Evolutionary conservation across 2,113 vertebrate species (phyloP), one percentile per base, ranked within the genome.

Genomic region (Corythoichthys intestinalis): DNA sequence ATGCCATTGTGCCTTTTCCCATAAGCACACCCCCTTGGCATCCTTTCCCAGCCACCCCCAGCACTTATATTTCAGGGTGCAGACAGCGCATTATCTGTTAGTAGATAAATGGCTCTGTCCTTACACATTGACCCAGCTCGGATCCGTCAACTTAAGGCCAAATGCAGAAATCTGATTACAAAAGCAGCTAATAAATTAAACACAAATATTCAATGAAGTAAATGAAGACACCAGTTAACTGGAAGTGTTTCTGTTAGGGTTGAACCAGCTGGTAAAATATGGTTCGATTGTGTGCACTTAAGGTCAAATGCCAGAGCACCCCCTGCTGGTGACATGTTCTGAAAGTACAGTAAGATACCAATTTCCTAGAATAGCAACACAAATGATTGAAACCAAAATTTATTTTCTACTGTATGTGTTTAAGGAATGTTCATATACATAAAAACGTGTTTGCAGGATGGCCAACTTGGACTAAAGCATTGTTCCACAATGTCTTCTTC

Each of bases 1-100:
- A 92, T 93, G 91, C 84, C 88, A 78, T 67, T 79, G 69, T 53
- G 76, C 75, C 73, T 75, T 93, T 93, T 91, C 86, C 90, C 91
- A 91, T 90, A 86, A 91, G 71, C 37, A 17, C 34, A 12, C 39
- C 14, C 34, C 6, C 57, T 20, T 46, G 3, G 66, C 80, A 61
- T 71, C 67, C 72, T 28, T 17, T 76, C 72, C 75, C 74, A 75
- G 58, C 72, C 77, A 75, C 56, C 13, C 74, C 68, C 50, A 6
- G 17, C 50, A n/a, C 28, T 12, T 12, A 20, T 35, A 35, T 15
- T 9, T 4, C 82, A 73, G 85, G 86, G 84, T 71, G 69, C 69
- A 76, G 66, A 85, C 73, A 6, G 68, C 76, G 83, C 84, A 87
- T 85, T 80, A 50, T 77, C 82, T 75, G 84, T 87, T 87, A 89